phyloP scores from a whole-genome alignment of 2,888 invertebrate species.

The Philopedon plagiatum region DNA sequence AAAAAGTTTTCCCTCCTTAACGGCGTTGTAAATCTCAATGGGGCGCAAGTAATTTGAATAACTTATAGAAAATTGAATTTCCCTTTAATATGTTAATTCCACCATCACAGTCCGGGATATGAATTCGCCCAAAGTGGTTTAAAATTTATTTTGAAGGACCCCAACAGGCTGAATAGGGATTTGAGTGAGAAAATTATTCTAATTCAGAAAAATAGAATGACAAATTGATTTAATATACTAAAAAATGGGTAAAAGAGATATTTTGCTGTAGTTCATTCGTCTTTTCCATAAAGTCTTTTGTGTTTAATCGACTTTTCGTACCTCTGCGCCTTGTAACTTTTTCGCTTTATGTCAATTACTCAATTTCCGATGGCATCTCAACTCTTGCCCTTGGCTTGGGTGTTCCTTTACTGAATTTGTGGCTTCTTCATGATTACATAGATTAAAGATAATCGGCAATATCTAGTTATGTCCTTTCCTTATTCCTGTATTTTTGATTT shows the following conservation, averaged over 20 bases:
- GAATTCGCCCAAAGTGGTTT: background rate
- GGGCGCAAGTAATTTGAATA: constrained; percentile 14
- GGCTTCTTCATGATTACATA: too few species aligned
- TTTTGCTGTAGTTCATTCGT: too few species aligned
- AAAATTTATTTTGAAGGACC: background rate
- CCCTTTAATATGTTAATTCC: constrained; percentile 13
- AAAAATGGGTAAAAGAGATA: background rate
- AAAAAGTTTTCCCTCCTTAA: constrained; percentile 11
- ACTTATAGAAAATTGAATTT: constrained; percentile 15
- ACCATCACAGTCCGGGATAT: background rate
- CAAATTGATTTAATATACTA: background rate
- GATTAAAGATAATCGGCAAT: too few species aligned
- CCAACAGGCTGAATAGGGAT: background rate
- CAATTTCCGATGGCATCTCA: too few species aligned
- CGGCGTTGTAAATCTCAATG: constrained; percentile 9
- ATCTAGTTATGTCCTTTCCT: too few species aligned
- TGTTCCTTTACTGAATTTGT: too few species aligned
- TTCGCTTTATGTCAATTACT: too few species aligned
- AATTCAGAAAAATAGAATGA: background rate
- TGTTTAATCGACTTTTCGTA: too few species aligned
- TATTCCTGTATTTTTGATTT: too few species aligned
- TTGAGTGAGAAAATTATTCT: background rate
- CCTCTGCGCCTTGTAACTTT: too few species aligned
- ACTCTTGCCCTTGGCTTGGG: too few species aligned
- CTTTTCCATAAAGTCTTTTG: too few species aligned